Percentiles rank a stretch among this genome's conserved stretches.
Evolutionary conservation across 2,797 vertebrate genomes (phyloP).

Genomic region (Arrhamphus sclerolepis): DNA sequence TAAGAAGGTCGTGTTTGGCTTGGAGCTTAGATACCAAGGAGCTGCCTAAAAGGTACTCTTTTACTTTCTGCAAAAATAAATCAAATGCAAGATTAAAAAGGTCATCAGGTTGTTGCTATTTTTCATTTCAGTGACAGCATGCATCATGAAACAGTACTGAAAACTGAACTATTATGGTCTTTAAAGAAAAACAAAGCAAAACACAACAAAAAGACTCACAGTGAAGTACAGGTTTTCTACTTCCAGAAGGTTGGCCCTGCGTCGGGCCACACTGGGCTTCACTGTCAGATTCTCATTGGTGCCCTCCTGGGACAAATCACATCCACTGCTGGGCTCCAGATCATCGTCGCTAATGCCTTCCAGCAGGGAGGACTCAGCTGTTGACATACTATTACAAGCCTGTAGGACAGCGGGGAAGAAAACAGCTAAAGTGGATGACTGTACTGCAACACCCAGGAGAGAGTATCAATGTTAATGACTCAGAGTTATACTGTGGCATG

Average conservation of each 20-base stretch:
- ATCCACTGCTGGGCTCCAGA: slow-evolving; percentile 63
- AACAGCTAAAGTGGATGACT: background rate
- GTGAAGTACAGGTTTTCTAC: slow-evolving; percentile 82
- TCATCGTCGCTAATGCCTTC: slow-evolving; percentile 71
- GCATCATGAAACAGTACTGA: background rate
- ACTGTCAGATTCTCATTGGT: slow-evolving; percentile 70
- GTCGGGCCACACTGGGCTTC: slow-evolving; percentile 73
- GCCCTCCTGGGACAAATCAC: slow-evolving; percentile 68
- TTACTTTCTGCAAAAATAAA: slow-evolving; percentile 82
- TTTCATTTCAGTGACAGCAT: background rate
- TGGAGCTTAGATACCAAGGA: slow-evolving; percentile 86
- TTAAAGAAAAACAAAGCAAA: too few relatives aligned
- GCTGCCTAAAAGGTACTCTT: slow-evolving; percentile 82
- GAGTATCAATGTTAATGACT: background rate
- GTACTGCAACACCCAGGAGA: background rate
- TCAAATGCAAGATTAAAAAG: background rate
- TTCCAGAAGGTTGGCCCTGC: slow-evolving; percentile 84
- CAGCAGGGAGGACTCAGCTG: slow-evolving; percentile 58
- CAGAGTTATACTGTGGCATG: background rate
- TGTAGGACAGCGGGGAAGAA: slow-evolving; percentile 34
- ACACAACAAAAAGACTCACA: slow-evolving; percentile 67
- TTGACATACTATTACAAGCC: slow-evolving; percentile 57
- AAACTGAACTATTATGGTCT: background rate
- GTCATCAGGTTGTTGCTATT: background rate
- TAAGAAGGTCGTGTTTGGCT: slow-evolving; percentile 87